Evolutionary conservation across 2,797 vertebrate genomes (phyloP).

Genomic region (Coregonus suidteri): DNA sequence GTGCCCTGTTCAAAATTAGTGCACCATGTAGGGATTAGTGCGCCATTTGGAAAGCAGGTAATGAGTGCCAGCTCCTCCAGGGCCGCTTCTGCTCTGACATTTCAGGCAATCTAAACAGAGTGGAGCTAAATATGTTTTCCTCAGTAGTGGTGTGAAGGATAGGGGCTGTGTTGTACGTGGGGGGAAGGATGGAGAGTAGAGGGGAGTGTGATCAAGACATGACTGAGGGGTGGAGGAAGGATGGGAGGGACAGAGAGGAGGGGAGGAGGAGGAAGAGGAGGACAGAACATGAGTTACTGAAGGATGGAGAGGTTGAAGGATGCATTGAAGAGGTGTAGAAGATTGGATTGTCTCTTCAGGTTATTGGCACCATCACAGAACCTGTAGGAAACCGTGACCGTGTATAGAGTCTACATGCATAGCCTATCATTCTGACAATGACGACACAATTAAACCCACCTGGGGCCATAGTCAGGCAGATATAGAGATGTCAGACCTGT

Average conservation of each 20-base stretch:
- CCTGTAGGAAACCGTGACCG: slow-evolving; percentile 44
- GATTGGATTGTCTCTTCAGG: slow-evolving; percentile 67
- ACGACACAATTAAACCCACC: too few relatives aligned
- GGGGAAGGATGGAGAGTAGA: slow-evolving; percentile 21
- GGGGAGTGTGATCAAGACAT: slow-evolving; percentile 21
- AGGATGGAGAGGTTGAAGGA: slow-evolving; percentile 22
- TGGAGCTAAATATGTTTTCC: background rate
- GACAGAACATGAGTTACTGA: background rate
- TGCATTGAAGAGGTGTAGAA: slow-evolving; percentile 29
- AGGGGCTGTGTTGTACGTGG: too few relatives aligned
- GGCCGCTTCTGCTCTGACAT: background rate
- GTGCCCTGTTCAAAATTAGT: too few relatives aligned
- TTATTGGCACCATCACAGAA: slow-evolving; percentile 51
- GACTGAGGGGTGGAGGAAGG: slow-evolving; percentile 34
- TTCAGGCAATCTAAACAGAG: slow-evolving; percentile 3
- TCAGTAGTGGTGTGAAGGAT: background rate
- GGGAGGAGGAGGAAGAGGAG: slow-evolving; percentile 15
- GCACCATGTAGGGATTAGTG: background rate
- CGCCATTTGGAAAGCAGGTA: background rate
- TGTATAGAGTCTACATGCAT: slow-evolving; percentile 59
- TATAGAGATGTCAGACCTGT: background rate
- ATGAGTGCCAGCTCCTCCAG: background rate
- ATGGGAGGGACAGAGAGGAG: slow-evolving; percentile 31
- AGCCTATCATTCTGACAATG: slow-evolving; percentile 25
- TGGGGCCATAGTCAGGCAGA: background rate